Evolutionary conservation across 2,888 invertebrate species (phyloP), one percentile per base, ranked within the genome.

Genomic region (Sminthurides aquaticus): DNA sequence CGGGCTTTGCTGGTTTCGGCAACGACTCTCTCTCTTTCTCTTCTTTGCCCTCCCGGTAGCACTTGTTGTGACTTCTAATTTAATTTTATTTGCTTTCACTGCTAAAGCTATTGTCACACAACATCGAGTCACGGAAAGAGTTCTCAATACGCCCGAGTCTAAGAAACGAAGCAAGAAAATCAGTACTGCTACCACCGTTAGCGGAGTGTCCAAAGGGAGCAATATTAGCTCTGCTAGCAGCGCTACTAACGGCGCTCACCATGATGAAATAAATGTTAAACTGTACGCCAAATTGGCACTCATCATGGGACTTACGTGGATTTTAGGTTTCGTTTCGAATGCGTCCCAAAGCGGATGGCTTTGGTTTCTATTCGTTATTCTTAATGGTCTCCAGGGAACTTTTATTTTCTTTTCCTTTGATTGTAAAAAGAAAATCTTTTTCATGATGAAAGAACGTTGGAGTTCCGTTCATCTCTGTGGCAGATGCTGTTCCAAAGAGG

Each of bases 291-390:
- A 78, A 62, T 71, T 80, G 24, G 79, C 78, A 0, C 69, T 79
- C 1, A 77, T 81, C 3, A 79, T 81, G 79, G 81, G 81, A 0
- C 70, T 81, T 3, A 79, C 80, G 0, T 82, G 81, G 81, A 71
- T 78, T 2, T 76, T 79, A 18, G 81, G 79, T 0, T 78, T 80
- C 69, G 57, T 80, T 2, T 80, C 80, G 0, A 76, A 76, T 1
- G 71, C 79, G 2, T 68, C 76, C 1, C 74, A 77, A 3, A 68
- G 76, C 24, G 67, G 74, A 11, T 75, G 74, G 1, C 74, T 80
- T 26, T 79, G 80, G 79, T 81, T 80, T 71, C 74, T 78, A 1
- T 81, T 81, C 74, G 79, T 81, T 2, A 66, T 79, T 15, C 73
- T 81, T 63, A 81, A 81, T 71, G 78, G 79, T 1, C 76, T 81